These are phyloP conservation scores for Dryadula phaetusa DNA, from an alignment of 2,888 invertebrate genomes.

Conservation along the genomic window DNA sequence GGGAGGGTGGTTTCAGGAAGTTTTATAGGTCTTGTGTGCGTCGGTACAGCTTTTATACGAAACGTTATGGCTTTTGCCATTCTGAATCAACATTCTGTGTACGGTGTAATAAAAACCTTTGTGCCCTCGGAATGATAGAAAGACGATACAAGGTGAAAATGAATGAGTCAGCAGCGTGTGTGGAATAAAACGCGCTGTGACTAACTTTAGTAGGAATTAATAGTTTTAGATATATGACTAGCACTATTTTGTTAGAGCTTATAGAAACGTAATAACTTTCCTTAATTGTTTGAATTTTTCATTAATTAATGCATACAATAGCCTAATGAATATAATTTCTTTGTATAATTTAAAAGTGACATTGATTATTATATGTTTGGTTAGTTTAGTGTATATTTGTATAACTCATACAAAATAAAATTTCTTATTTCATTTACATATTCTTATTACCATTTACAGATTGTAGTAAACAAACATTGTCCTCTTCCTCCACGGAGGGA, in stretches of 20 bases:
- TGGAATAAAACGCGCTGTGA: constrained; percentile 17
- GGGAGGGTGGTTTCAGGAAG: constrained; percentile 36
- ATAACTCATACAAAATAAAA: background rate
- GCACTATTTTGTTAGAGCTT: background rate
- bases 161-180: constrained; percentile 28
- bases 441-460: constrained; percentile 7
- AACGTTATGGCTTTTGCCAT: constrained; percentile 38
- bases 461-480: constrained; percentile 26
- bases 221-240: background rate
- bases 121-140: constrained; percentile 28
- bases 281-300: background rate
- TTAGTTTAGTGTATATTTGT: background rate
- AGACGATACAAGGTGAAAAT: constrained; percentile 30
- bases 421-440: constrained; percentile 13
- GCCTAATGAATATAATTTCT: background rate
- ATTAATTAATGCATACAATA: background rate
- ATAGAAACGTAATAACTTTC: background rate
- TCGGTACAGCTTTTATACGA: constrained; percentile 35
- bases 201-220: constrained; percentile 10
- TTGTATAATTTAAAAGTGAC: no score
- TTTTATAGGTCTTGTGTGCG: constrained; percentile 38
- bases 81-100: constrained; percentile 41
- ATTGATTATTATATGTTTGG: background rate
- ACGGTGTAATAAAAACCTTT: constrained; percentile 38
- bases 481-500: constrained; percentile 56